Conservation (phyloP, 2,888 invertebrate genomes). For the Troides aeacus region DNA sequence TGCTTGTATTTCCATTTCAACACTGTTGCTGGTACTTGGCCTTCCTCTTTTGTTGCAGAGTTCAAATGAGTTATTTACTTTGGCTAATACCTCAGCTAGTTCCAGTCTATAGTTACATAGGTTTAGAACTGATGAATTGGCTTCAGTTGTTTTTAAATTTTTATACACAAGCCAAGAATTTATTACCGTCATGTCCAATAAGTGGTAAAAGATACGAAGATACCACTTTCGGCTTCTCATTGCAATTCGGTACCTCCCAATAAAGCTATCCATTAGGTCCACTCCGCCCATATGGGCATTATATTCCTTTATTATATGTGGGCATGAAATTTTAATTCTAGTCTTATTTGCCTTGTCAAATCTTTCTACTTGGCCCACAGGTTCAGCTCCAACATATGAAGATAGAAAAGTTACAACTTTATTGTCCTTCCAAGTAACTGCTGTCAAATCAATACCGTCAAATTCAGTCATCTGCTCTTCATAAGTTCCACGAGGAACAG, state of each 20-base stretch:
- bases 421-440: constrained; percentile 45
- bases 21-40: constrained; percentile 39
- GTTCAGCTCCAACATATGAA: constrained; percentile 44
- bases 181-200: constrained; percentile 39
- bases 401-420: constrained; percentile 40
- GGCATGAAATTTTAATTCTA: constrained; percentile 35
- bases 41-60: constrained; percentile 45
- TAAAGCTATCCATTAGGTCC: constrained; percentile 34
- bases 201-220: constrained; percentile 43
- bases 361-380: constrained; percentile 37
- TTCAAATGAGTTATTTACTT: constrained; percentile 33
- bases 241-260: constrained; percentile 40
- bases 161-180: constrained; percentile 31
- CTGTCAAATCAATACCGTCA: constrained; percentile 43
- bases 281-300: constrained; percentile 45
- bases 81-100: constrained; percentile 44
- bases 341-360: constrained; percentile 36
- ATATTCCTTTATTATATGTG: constrained; percentile 25
- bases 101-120: constrained; percentile 44
- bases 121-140: constrained; percentile 24
- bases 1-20: constrained; percentile 43
- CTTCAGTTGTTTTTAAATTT: constrained; percentile 23
- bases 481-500: constrained; percentile 37
- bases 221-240: constrained; percentile 30
- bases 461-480: constrained; percentile 41